A percentile compares a stretch with the other conserved stretches of the same genome.
These are phyloP conservation scores for Ypsolopha sequella DNA, from an alignment of 2,888 invertebrate genomes.

Conservation along the genomic window DNA sequence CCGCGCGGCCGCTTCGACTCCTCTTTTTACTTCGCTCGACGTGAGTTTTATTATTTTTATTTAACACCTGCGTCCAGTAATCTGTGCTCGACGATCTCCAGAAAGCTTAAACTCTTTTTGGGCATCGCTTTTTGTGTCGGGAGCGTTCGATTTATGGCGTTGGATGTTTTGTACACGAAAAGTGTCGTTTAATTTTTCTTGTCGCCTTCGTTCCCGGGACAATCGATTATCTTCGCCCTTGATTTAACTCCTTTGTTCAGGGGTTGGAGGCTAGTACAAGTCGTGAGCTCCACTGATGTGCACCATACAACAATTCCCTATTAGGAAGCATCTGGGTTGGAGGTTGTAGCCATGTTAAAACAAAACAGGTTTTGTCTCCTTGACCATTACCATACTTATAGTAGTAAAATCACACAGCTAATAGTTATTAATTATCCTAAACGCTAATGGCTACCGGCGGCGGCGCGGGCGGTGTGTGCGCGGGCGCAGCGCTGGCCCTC, in stretches of 20 bases:
- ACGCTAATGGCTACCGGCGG: conserved; percentile 47
- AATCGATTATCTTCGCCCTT: conserved; percentile 54
- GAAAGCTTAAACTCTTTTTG: conserved; percentile 68
- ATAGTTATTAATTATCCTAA: conserved; percentile 22
- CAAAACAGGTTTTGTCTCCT: neutral
- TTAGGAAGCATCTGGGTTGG: neutral
- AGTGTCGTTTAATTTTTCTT: conserved; percentile 63
- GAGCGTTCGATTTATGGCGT: conserved; percentile 51
- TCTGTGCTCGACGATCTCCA: conserved; percentile 66
- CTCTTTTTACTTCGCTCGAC: conserved; percentile 54
- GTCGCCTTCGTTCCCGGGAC: conserved; percentile 37
- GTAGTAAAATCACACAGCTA: neutral
- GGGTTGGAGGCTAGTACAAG: neutral
- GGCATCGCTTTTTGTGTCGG: conserved; percentile 43
- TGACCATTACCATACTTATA: neutral
- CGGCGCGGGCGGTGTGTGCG: conserved; percentile 18
- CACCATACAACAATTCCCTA: neutral
- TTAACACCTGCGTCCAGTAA: conserved; percentile 69
- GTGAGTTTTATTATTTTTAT: conserved; percentile 68
- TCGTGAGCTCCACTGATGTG: no score
- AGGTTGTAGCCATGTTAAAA: neutral
- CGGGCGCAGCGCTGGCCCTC: conserved; percentile 18
- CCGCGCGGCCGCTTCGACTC: conserved; percentile 56
- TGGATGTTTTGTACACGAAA: conserved; percentile 50
- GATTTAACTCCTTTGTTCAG: conserved; percentile 25